Base-by-base conservation (phyloP, 2,797 vertebrate genomes). In the Mormyrops attenuatus region DNA sequence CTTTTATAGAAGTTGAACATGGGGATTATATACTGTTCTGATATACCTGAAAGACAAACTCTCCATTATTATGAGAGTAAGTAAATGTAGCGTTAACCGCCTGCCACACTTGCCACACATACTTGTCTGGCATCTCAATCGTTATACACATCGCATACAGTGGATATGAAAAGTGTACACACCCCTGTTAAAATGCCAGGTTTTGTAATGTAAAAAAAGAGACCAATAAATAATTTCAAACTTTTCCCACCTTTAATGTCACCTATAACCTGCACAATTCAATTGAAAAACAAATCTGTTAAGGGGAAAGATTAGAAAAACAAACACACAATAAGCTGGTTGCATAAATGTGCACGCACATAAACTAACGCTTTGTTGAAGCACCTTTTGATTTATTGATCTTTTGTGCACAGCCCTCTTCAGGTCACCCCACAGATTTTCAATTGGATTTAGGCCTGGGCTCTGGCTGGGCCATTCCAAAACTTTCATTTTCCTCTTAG, bases 1-100 rank as follows among this genome's bases (percentile, higher is more conserved):
- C 97, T 99, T 95, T 98, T 99, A 93, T 99, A 99, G 94, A 99
- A 99, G 94, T 97, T 97, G 93, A 99, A 99, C 97, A 99, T 97
- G 13, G 98, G 99, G 1, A 95, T 97, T 92, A 99, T 98, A 77
- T 97, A 99, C 89, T 99, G 97, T 90, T 98, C 97, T 86, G 98
- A 97, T 90, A 99, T 98, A 91, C 98, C 99, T 99, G 91, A 15
- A 73, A 84, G 1, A 88, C 57, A 89, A 88, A 85, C 13, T 38
- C 38, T n/a, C 34, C 41, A 34, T 55, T 86, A 55, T 38, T 41
- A 55, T 38, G 20, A 85, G 20, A 47, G 47, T 47, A 22, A 50
- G 9, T 50, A 85, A 44, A 20, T 20, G 15, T 15, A 69, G 63
- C 26, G 15, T 34, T 69, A 34, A 15, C 34, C 15, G 8, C 13